Evolutionary conservation across 2,888 invertebrate species (phyloP), one percentile per base, ranked within the genome.

Genomic region (Emmelina monodactyla): DNA sequence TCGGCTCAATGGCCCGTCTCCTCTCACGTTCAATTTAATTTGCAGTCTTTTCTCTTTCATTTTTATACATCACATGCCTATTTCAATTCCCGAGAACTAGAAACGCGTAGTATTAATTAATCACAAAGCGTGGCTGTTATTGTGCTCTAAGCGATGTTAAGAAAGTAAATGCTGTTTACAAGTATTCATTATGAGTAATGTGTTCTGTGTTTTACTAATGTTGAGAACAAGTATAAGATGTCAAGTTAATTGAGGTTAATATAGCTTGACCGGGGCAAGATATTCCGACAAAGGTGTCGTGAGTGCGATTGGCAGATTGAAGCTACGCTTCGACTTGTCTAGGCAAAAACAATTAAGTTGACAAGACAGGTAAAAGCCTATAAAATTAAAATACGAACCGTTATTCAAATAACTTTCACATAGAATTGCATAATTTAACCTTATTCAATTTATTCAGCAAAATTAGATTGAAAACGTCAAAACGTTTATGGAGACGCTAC

Each of bases 21-120:
- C 78, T 25, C 76, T 70, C 37, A 81, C 79, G 51, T 75, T 80
- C 40, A 81, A 50, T 45, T 67, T 81, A 37, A 81, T 56, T 63
- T 81, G 69, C 19, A 80, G 54, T 61, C 75, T 71, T 60, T 73
- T 76, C 48, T 79, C 70, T 62, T 66, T 79, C 79, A 79, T 79
- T 25, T 25, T 25, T 7, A 7, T 25, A 10, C 11, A 7, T 25
- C 11, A 7, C 25, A 10, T 10, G 25, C n/a, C 11, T 25, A 25
- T 25, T 7, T 10, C 11, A 25, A 25, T 25, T 11, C n/a, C 25
- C 25, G 3, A 3, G 11, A 25, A 10, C 25, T 25, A 25, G 25
- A 25, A 25, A 25, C 25, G n/a, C 25, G 6, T 4, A 25, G 25
- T 11, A 25, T 25, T 25, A 25, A 25, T 25, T 25, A n/a, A n/a